Base-by-base conservation (phyloP, 2,888 invertebrate species). In the Synergus gifuensis region DNA sequence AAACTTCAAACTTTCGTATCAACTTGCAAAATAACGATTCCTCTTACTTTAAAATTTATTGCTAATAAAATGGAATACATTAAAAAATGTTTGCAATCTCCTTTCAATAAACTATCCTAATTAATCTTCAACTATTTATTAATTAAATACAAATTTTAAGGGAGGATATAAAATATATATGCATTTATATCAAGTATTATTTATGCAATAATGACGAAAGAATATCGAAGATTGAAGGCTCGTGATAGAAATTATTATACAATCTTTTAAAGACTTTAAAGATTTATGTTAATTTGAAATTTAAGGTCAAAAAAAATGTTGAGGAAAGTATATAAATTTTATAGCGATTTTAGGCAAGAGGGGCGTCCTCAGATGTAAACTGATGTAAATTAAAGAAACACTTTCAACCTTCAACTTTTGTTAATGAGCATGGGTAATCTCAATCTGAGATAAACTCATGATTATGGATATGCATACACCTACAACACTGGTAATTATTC, bases 331-430 rank as follows among this genome's bases (percentile, higher is more conserved):
- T 22, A 46, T 18, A 46, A 46, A 1, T 22, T 28, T 69, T 49
- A 49, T 69, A n/a, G 16, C 49, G 22, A 49, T 69, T 69, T 69
- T 69, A 69, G 69, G 69, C 49, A 69, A 69, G 46, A 46, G 67
- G 42, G 8, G 18, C 67, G 18, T 67, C 44, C 66, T 67, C 44
- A n/a, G 22, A 49, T 69, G 7, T 46, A 67, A 36, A 46, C 28
- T 49, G 49, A 49, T 69, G 69, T 73, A 73, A 54, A 73, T 73
- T 40, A 73, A 22, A 69, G 36, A 54, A 49, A 49, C 22, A 9
- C 36, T 28, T 18, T 16, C 73, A 73, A 73, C 73, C 54, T 73
- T 73, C 49, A 73, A 73, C 73, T 73, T 73, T 73, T 73, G 73
- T 54, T 73, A 54, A 73, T 73, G 73, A 73, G 73, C 14, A 54